phyloP scores from a whole-genome alignment of 1,140 invertebrate species.

The Medauroidea extradentata region DNA sequence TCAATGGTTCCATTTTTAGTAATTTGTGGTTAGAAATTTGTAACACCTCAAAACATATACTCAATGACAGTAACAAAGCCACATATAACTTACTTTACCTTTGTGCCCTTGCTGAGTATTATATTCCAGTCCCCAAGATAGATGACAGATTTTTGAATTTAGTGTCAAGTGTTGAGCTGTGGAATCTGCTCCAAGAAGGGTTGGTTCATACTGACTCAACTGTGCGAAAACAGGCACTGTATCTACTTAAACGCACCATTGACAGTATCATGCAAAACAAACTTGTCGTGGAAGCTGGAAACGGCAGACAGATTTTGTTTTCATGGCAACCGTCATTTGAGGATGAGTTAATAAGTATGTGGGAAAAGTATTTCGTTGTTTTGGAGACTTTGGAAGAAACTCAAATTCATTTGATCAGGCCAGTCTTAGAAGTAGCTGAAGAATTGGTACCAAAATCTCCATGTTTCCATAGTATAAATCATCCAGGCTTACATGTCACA shows the following conservation, averaged over 20 bases:
- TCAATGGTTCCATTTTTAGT: neutral
- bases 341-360: slow-evolving; percentile 23
- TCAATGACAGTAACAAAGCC: too few species aligned
- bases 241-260: slow-evolving; percentile 36
- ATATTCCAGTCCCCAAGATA: neutral
- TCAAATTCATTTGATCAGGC: slow-evolving; percentile 54
- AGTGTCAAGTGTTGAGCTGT: slow-evolving; percentile 15
- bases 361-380: slow-evolving; percentile 44
- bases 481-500: slow-evolving; percentile 27
- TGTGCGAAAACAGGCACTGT: slow-evolving; percentile 38
- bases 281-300: neutral
- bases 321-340: slow-evolving; percentile 7
- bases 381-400: slow-evolving; percentile 57
- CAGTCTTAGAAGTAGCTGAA: slow-evolving; percentile 43
- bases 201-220: slow-evolving; percentile 9
- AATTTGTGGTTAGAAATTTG: neutral
- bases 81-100: neutral
- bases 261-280: slow-evolving; percentile 21
- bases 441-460: slow-evolving; percentile 20
- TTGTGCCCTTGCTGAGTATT: slow-evolving; percentile 3
- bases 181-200: slow-evolving; percentile 21
- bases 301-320: slow-evolving; percentile 14
- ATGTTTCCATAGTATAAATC: slow-evolving; percentile 25
- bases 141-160: neutral
- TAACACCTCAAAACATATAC: too few species aligned